These are phyloP conservation scores for Sitophilus oryzae DNA, from an alignment of 1,140 invertebrate genomes.

Conservation along the genomic window DNA sequence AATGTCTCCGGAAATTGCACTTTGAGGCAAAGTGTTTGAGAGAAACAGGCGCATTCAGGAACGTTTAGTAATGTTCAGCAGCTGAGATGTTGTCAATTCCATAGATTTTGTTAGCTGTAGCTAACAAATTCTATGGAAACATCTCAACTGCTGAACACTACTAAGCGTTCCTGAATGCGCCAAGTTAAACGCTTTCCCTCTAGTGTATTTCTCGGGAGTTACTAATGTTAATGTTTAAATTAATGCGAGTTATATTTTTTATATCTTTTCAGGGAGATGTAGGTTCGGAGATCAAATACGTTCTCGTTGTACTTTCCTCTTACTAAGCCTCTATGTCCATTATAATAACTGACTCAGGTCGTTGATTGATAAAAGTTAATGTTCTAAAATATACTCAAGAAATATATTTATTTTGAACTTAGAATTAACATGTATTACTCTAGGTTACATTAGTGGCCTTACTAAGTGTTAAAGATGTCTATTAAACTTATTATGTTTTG, in stretches of 20 bases:
- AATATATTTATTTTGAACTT: constrained; percentile 6
- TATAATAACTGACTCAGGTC: constrained; percentile 23
- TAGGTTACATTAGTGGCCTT: background rate
- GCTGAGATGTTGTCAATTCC: no score
- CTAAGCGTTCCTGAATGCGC: no score
- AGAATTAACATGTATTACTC: constrained; percentile 1
- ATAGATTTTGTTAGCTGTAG: no score
- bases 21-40: background rate
- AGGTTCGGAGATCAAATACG: constrained; percentile 37
- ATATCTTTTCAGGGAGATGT: constrained; percentile 39
- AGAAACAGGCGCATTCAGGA: constrained; percentile 1
- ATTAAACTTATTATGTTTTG: no score
- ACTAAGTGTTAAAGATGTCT: background rate
- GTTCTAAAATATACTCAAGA: constrained; percentile 6
- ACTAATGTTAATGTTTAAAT: background rate
- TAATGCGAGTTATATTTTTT: constrained; percentile 26
- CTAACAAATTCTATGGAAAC: no score
- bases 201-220: constrained; percentile 1
- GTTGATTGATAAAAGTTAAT: constrained; percentile 3
- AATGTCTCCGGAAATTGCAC: constrained; percentile 1
- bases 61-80: no score
- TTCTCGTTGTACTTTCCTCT: constrained; percentile 37
- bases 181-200: no score
- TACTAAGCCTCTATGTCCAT: constrained; percentile 27
- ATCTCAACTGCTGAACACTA: no score